These are phyloP conservation scores for Sinhomidia bicolor DNA, from an alignment of 2,888 invertebrate genomes.

Conservation along the genomic window DNA sequence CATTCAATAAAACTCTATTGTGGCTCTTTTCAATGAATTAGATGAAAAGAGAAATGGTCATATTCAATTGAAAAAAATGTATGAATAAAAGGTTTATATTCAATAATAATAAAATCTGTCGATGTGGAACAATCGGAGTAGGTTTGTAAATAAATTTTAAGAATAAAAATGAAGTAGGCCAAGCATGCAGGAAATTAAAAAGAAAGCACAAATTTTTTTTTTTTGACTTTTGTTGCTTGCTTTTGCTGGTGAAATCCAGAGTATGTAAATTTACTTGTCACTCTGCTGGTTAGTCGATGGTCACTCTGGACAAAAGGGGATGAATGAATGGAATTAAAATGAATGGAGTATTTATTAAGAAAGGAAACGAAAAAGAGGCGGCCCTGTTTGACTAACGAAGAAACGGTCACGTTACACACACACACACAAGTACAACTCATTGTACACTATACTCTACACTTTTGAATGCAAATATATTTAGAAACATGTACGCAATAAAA, in stretches of 20 bases:
- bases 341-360: slow-evolving; percentile 16
- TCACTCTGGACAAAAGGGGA: slow-evolving; percentile 42
- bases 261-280: slow-evolving; percentile 46
- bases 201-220: neutral
- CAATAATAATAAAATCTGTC: slow-evolving; percentile 65
- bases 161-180: slow-evolving; percentile 18
- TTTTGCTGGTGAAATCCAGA: neutral
- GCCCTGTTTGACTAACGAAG: slow-evolving; percentile 43
- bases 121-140: slow-evolving; percentile 33
- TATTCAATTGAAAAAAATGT: slow-evolving; percentile 23
- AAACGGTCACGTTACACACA: no score
- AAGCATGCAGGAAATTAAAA: neutral
- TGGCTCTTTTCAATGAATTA: slow-evolving; percentile 21
- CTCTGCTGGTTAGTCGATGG: slow-evolving; percentile 32
- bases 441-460: neutral
- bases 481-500: neutral
- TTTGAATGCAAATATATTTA: neutral
- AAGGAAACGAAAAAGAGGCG: slow-evolving; percentile 26
- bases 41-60: slow-evolving; percentile 26
- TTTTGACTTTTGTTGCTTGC: neutral
- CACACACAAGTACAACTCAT: no score
- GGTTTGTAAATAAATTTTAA: neutral
- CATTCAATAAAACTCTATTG: slow-evolving; percentile 30
- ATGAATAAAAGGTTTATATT: slow-evolving; percentile 33
- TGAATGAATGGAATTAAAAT: slow-evolving; percentile 30